A percentile compares a stretch with the other conserved stretches of the same genome.
phyloP scores from a whole-genome alignment of 2,113 vertebrate species.

The Rhinolophus sinicus region DNA sequence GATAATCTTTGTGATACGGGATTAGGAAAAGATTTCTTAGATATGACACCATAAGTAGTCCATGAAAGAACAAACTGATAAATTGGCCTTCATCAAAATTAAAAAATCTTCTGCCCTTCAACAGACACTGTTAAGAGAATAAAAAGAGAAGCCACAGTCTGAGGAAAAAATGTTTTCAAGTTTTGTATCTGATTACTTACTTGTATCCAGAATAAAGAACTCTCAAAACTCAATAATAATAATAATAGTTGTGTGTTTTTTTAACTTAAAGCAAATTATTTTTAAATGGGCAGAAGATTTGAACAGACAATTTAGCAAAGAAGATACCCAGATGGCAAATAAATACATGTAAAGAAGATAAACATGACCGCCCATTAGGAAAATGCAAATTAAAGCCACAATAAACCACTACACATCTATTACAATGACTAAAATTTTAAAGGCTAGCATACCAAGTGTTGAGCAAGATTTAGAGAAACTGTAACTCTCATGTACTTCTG shows the following conservation, averaged over 20 bases:
- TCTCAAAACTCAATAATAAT: not conserved
- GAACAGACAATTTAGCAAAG: not conserved
- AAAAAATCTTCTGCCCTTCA: not conserved
- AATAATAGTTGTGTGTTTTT: not conserved
- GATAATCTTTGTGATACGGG: not conserved
- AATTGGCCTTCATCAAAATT: not conserved
- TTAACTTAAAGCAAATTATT: not conserved
- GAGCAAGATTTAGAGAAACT: not conserved
- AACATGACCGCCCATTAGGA: not conserved
- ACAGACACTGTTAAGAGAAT: not conserved
- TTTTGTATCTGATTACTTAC: not conserved
- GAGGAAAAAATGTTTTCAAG: not conserved
- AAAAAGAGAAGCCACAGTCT: not conserved
- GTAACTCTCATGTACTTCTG: not conserved
- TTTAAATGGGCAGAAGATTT: not conserved
- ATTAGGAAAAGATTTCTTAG: not conserved
- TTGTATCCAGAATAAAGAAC: not conserved
- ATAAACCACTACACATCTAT: not conserved
- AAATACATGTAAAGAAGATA: not conserved
- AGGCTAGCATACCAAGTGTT: not conserved
- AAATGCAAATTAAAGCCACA: not conserved
- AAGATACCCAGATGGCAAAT: not conserved
- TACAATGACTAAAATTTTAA: not conserved
- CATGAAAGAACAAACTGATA: not conserved
- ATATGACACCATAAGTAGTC: not conserved